Conservation (phyloP, 2,113 vertebrate species). For the Chlorocebus sabaeus region DNA sequence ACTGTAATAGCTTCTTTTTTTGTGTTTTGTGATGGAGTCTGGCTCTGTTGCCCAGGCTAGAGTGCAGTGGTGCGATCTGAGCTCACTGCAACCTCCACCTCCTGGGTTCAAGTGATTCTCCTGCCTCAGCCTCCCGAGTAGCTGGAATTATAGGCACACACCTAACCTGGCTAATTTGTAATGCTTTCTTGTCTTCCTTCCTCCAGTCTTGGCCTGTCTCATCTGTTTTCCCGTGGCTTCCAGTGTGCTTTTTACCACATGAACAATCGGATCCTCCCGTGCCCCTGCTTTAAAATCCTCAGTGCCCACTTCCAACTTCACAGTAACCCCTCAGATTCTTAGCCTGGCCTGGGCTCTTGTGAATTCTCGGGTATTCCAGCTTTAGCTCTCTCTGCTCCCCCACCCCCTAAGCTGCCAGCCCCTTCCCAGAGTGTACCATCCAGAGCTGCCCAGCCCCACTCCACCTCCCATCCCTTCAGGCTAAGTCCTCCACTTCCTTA, state of each 20-base stretch:
- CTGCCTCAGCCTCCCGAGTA: no score
- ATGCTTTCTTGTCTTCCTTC: not conserved
- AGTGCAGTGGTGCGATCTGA: no score
- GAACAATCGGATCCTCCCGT: not conserved
- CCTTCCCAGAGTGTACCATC: not conserved
- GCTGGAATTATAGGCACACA: no score
- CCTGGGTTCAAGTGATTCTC: no score
- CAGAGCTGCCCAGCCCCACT: not conserved
- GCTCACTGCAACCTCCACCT: no score
- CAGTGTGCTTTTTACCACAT: not conserved
- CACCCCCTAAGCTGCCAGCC: no score
- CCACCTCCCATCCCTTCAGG: fast-evolving
- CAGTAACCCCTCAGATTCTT: not conserved
- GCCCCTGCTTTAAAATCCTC: not conserved
- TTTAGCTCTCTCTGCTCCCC: not conserved
- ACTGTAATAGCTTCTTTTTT: not conserved
- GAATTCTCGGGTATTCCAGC: not conserved
- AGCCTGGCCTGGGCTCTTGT: not conserved
- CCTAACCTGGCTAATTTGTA: no score
- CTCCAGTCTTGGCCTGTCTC: not conserved
- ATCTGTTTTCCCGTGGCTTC: not conserved
- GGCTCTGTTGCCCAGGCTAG: no score
- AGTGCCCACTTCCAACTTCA: not conserved
- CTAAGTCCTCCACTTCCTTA: not conserved
- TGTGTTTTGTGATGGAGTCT: no score